phyloP scores from a whole-genome alignment of 1,140 invertebrate genomes.

The Cydia strobilella region DNA sequence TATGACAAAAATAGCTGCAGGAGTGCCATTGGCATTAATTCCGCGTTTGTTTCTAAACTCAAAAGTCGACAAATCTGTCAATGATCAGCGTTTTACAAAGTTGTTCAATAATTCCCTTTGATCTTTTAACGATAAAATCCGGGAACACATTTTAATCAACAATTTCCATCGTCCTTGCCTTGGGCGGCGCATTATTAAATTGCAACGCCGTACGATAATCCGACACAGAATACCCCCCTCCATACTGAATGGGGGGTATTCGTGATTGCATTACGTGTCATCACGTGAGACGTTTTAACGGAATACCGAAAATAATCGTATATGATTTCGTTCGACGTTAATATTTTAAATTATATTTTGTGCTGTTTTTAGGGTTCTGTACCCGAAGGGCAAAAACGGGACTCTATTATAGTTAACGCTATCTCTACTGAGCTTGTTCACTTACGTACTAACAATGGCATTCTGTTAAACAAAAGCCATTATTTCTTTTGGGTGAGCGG shows the following conservation, averaged over 20 bases:
- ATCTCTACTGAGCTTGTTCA: too few species aligned
- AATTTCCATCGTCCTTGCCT: conserved; percentile 10
- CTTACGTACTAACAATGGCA: too few species aligned
- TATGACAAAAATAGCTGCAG: too few species aligned
- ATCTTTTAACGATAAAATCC: conserved; percentile 3
- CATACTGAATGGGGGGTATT: neutral
- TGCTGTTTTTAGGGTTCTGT: too few species aligned
- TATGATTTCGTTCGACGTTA: neutral
- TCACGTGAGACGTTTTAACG: neutral
- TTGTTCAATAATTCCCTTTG: conserved; percentile 8
- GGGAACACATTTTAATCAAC: conserved; percentile 18
- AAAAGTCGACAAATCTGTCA: neutral
- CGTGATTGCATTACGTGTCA: conserved; percentile 27
- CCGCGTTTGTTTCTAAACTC: too few species aligned
- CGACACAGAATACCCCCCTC: conserved; percentile 7
- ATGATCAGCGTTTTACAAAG: neutral
- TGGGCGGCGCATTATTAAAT: conserved; percentile 24
- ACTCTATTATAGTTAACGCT: too few species aligned
- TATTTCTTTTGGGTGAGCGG: too few species aligned
- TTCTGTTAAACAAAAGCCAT: too few species aligned
- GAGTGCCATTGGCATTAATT: too few species aligned
- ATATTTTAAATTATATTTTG: too few species aligned
- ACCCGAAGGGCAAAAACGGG: too few species aligned
- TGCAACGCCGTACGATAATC: conserved; percentile 24
- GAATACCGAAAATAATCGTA: neutral